These are phyloP conservation scores for Rhinoptilus africanus DNA, from an alignment of 2,113 vertebrate species.

Conservation along the genomic window DNA sequence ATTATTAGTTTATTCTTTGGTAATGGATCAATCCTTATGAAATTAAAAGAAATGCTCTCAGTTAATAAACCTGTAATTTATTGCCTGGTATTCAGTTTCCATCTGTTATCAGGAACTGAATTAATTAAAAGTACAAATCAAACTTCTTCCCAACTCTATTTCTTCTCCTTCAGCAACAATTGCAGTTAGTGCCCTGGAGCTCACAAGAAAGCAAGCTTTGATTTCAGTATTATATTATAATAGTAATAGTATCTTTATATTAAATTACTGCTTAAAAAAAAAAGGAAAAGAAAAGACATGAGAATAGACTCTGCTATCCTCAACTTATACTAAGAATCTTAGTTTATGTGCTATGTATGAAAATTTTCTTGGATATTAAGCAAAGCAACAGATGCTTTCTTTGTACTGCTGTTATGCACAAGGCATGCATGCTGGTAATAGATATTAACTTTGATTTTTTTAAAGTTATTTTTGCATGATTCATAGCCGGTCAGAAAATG, in stretches of 20 bases:
- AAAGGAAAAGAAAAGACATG: too few relatives aligned
- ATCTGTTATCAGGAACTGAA: background rate
- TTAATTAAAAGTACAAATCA: background rate
- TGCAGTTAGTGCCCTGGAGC: background rate
- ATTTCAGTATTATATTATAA: background rate
- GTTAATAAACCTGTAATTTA: background rate
- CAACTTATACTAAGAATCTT: background rate
- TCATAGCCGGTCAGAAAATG: background rate
- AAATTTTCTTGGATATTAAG: background rate
- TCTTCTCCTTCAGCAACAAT: background rate
- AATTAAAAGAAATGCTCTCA: background rate
- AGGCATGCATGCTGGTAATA: background rate
- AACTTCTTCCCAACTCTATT: background rate
- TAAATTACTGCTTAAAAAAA: background rate
- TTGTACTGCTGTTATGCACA: background rate
- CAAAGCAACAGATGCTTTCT: background rate
- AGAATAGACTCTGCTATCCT: background rate
- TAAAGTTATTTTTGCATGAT: background rate
- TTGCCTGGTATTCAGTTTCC: background rate
- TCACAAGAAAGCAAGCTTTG: background rate
- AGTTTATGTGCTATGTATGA: background rate
- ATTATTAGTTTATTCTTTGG: background rate
- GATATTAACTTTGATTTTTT: background rate
- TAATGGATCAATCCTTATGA: background rate
- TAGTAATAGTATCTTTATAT: background rate